Evolutionary conservation across 2,113 vertebrate species (phyloP), one percentile per base, ranked within the genome.

Genomic region (Catharus bicknelli): DNA sequence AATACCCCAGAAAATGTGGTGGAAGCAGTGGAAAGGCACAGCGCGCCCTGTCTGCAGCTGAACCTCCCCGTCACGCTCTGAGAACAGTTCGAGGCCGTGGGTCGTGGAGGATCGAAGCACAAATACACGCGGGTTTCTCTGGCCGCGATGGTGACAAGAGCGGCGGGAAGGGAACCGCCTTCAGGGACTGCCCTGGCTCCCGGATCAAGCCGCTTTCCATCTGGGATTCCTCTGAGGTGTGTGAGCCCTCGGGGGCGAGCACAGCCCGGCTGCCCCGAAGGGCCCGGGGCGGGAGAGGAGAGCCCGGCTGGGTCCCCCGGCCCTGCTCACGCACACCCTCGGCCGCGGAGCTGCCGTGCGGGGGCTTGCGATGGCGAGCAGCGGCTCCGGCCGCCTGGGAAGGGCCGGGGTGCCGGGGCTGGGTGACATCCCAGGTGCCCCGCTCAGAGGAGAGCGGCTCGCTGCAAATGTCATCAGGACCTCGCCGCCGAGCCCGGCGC

Each of bases 391-490:
- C 17, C 11, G 55, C 36, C 58, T 21, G 7, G 14, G 16, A 15
- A 43, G 10, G 40, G 68, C 11, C 10, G 3, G 22, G 25, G 25
- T 25, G 47, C 30, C 20, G 38, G n/a, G 20, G 40, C 5, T 25
- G 36, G 63, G 40, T 45, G 85, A 13, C 86, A 88, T 32, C 89
- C 76, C 93, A 89, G 57, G 43, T 66, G 69, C 64, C 69, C 50
- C 16, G 27, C 55, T 85, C 42, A 4, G 18, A 30, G 9, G 55
- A 86, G 89, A 68, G 42, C 18, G 26, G 34, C 30, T 91, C 16
- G 48, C 86, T 90, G 93, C 74, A 76, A 72, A 83, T 50, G 73
- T 67, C 94, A 78, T 92, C 85, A 78, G 86, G 83, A 69, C 83
- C 72, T 51, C 55, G 64, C 74, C 23, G 87, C 87, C 40, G n/a